Conservation (phyloP, 2,888 invertebrate species). For the Heteropelma amictum region DNA sequence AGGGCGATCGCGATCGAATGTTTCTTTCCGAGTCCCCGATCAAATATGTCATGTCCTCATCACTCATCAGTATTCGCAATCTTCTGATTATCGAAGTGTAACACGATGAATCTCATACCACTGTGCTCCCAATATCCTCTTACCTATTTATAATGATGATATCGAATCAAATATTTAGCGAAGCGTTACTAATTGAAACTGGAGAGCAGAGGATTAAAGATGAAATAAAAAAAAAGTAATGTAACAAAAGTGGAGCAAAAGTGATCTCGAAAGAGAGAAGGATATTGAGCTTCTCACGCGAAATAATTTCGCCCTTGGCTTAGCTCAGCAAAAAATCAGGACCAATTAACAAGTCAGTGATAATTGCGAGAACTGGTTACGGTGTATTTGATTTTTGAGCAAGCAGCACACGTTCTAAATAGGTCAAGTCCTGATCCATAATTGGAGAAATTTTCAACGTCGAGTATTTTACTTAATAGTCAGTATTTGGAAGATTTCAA, state of each 20-base stretch:
- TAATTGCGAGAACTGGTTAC: too few relatives aligned
- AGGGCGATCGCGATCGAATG: background rate
- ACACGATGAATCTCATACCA: background rate
- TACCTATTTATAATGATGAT: slow-evolving; percentile 20
- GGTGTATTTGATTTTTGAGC: too few relatives aligned
- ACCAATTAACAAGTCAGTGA: too few relatives aligned
- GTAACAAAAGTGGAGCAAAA: background rate
- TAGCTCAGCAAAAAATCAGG: too few relatives aligned
- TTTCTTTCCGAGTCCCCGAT: background rate
- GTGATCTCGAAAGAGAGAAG: background rate
- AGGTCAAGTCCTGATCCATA: too few relatives aligned
- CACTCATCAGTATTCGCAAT: background rate
- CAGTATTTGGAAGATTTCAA: too few relatives aligned
- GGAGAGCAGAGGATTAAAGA: background rate
- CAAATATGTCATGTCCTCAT: background rate
- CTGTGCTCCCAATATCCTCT: background rate
- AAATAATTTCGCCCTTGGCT: too few relatives aligned
- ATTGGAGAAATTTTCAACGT: too few relatives aligned
- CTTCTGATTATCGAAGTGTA: background rate
- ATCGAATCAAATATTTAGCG: background rate
- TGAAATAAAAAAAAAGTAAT: background rate
- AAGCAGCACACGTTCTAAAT: too few relatives aligned
- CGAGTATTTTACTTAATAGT: too few relatives aligned
- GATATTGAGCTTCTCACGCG: too few relatives aligned
- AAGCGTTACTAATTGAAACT: background rate